phyloP scores from a whole-genome alignment of 1,140 invertebrate genomes.

The Manduca sexta region DNA sequence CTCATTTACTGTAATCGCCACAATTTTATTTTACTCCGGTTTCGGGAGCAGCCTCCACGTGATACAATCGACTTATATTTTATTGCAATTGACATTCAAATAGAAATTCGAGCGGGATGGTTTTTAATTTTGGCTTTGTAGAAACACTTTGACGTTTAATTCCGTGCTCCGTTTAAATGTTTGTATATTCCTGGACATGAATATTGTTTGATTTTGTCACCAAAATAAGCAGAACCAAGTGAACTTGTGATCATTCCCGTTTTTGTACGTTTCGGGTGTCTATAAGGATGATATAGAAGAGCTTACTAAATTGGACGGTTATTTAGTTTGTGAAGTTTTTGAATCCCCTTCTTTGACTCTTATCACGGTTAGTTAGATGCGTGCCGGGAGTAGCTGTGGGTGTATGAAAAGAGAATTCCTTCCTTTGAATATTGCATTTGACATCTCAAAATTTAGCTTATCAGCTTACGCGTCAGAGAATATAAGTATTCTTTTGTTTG shows the following conservation, averaged over 20 bases:
- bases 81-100: conserved; percentile 16
- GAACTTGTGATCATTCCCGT: neutral
- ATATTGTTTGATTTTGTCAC: neutral
- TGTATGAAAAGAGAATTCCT: conserved; percentile 37
- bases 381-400: conserved; percentile 32
- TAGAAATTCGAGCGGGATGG: conserved; percentile 15
- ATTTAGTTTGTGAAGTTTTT: conserved; percentile 40
- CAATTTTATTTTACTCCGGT: conserved; percentile 34
- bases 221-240: neutral
- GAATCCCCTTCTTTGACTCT: conserved; percentile 47
- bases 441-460: conserved; percentile 35
- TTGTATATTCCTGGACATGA: conserved; percentile 5
- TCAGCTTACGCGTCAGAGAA: conserved; percentile 12
- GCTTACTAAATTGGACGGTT: conserved; percentile 31
- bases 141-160: conserved; percentile 25
- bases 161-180: conserved; percentile 19
- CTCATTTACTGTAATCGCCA: conserved; percentile 52
- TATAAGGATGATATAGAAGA: neutral
- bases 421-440: conserved; percentile 52
- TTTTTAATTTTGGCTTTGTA: conserved; percentile 16
- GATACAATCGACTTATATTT: conserved; percentile 14
- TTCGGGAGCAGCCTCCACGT: conserved; percentile 24
- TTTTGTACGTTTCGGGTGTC: neutral
- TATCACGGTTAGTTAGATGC: conserved; percentile 60
- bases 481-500: conserved; percentile 23